Conservation (phyloP, 2,113 vertebrate species). For the Elephantulus edwardii region DNA sequence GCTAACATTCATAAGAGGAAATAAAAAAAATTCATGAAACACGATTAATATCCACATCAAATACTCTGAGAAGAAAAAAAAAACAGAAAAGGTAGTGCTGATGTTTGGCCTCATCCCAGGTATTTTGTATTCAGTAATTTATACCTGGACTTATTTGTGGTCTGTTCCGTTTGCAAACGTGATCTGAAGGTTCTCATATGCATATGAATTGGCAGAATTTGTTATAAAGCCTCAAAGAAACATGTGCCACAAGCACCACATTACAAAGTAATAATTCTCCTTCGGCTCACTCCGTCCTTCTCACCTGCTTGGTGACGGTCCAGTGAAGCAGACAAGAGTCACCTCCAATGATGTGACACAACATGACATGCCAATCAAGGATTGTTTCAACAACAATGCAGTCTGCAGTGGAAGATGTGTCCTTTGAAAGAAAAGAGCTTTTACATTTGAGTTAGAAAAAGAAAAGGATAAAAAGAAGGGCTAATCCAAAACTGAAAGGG, state of each 20-base stretch:
- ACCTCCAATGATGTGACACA: neutral
- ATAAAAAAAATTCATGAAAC: slow-evolving; percentile 22
- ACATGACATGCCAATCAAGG: neutral
- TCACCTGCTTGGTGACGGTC: neutral
- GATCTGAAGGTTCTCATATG: neutral
- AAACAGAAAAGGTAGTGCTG: neutral
- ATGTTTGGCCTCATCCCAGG: neutral
- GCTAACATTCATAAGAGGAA: slow-evolving; percentile 38
- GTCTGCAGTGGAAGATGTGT: neutral
- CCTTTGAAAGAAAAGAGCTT: slow-evolving; percentile 36
- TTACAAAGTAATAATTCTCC: neutral
- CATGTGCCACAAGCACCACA: neutral
- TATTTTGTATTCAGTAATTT: slow-evolving; percentile 2
- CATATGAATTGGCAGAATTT: neutral
- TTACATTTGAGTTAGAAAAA: slow-evolving; percentile 36
- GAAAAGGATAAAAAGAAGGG: neutral
- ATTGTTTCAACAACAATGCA: neutral
- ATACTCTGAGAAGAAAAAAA: slow-evolving; percentile 26
- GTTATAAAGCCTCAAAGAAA: neutral
- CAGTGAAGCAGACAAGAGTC: neutral
- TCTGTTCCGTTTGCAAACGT: slow-evolving; percentile 11
- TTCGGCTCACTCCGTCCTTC: neutral
- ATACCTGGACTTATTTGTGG: neutral
- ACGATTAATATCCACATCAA: neutral
- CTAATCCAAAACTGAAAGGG: slow-evolving; percentile 33